Conservation (phyloP, 2,113 vertebrate species). For the Hippocampus comes region DNA sequence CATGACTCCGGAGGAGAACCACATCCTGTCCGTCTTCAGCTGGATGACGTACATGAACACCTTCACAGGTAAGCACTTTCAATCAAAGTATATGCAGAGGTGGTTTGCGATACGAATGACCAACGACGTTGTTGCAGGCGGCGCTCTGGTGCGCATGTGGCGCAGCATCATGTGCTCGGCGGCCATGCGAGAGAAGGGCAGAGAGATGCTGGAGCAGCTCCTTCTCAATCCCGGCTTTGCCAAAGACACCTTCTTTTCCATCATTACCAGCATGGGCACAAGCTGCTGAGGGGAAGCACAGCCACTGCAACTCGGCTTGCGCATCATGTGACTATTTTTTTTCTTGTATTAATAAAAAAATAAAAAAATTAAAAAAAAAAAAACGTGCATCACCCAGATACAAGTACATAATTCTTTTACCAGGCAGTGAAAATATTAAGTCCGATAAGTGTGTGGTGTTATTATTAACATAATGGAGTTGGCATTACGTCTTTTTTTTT, state of each 20-base stretch:
- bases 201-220: slow-evolving; percentile 53
- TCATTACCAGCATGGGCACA: slow-evolving; percentile 44
- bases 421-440: not conserved
- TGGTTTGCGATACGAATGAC: not conserved
- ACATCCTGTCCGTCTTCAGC: slow-evolving; percentile 51
- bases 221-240: slow-evolving; percentile 49
- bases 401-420: not conserved
- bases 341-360: not conserved
- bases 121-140: slow-evolving; percentile 26
- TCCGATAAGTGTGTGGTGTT: not conserved
- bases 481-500: not conserved
- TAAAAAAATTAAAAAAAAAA: not conserved
- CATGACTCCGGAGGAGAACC: slow-evolving; percentile 64
- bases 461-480: not conserved
- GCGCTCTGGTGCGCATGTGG: slow-evolving; percentile 46
- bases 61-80: slow-evolving; percentile 43
- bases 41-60: slow-evolving; percentile 57
- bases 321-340: not conserved
- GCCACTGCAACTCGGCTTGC: not conserved
- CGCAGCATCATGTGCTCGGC: slow-evolving; percentile 65
- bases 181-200: slow-evolving; percentile 54
- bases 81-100: too few species aligned
- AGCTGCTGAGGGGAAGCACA: slow-evolving; percentile 45
- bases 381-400: not conserved
- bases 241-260: slow-evolving; percentile 34